Evolutionary conservation across 2,797 vertebrate genomes (phyloP).

Genomic region (Leptatherina wallacei): DNA sequence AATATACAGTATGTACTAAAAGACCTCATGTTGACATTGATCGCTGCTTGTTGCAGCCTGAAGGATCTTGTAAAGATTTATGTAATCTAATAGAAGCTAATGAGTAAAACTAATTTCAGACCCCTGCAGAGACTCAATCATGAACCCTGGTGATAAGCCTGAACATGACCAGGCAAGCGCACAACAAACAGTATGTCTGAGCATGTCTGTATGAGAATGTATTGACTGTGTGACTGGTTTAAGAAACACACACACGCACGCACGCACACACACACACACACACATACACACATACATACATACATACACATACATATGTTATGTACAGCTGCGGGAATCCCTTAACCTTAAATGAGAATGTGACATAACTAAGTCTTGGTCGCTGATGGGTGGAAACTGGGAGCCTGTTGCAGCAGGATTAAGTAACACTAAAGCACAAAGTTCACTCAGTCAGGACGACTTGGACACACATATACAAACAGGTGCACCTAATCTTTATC

Average conservation of each 20-base stretch:
- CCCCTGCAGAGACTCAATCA: conserved; percentile 23
- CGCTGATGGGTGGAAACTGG: conserved; percentile 60
- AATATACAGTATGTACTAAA: conserved; percentile 12
- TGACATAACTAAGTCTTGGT: conserved; percentile 69
- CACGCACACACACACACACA: conserved; percentile 1
- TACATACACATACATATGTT: conserved; percentile 20
- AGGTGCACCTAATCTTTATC: conserved; percentile 39
- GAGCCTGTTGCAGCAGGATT: conserved; percentile 66
- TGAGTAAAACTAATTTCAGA: conserved; percentile 42
- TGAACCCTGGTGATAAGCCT: conserved; percentile 43
- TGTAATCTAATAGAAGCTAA: conserved; percentile 28
- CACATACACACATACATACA: conserved; percentile 5
- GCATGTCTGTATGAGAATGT: conserved; percentile 61
- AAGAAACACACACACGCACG: conserved; percentile 32
- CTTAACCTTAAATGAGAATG: conserved; percentile 42
- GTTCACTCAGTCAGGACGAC: conserved; percentile 71
- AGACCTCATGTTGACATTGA: neutral
- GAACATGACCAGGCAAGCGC: conserved; percentile 64
- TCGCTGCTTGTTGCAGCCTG: neutral
- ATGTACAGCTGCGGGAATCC: conserved; percentile 16
- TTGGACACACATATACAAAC: conserved; percentile 40
- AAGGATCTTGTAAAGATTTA: conserved; percentile 12
- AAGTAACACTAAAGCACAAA: conserved; percentile 76
- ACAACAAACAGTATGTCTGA: conserved; percentile 30
- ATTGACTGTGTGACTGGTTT: conserved; percentile 27